A percentile compares a stretch with the other conserved stretches of the same genome.
phyloP scores from a whole-genome alignment of 2,888 invertebrate species.

The Zaprionus bogoriensis region DNA sequence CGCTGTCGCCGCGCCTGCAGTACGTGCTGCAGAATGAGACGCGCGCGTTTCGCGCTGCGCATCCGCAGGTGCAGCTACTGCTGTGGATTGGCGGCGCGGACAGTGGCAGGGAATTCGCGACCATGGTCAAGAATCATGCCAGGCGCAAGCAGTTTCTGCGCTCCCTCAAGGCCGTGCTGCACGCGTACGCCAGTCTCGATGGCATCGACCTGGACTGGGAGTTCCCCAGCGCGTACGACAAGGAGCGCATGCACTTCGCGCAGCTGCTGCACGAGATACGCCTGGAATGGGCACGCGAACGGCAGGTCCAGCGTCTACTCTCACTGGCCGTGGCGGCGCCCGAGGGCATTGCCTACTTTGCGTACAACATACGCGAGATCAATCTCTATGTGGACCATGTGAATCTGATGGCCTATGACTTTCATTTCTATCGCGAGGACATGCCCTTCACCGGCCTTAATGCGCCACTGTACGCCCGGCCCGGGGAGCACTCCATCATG shows the following conservation, averaged over 20 bases:
- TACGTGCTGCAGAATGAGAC: slow-evolving; percentile 72
- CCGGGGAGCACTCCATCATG: slow-evolving; percentile 86
- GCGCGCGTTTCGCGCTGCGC: slow-evolving; percentile 84
- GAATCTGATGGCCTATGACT: slow-evolving; percentile 96
- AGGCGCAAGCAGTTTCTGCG: slow-evolving; percentile 87
- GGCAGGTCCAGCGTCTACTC: slow-evolving; percentile 85
- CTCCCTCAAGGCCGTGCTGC: slow-evolving; percentile 83
- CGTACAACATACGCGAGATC: slow-evolving; percentile 91
- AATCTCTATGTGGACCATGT: slow-evolving; percentile 92
- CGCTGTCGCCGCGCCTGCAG: slow-evolving; percentile 83
- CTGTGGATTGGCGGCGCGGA: slow-evolving; percentile 88
- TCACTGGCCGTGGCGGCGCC: slow-evolving; percentile 92
- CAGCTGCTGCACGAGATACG: slow-evolving; percentile 89
- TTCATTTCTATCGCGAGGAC: slow-evolving; percentile 89
- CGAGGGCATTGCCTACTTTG: slow-evolving; percentile 87
- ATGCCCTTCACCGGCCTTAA: slow-evolving; percentile 94
- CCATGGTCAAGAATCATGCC: slow-evolving; percentile 88
- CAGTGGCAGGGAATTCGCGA: slow-evolving; percentile 87
- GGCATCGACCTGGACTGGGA: slow-evolving; percentile 91
- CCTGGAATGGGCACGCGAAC: slow-evolving; percentile 86
- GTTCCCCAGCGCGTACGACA: slow-evolving; percentile 88
- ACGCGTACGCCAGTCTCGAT: slow-evolving; percentile 72
- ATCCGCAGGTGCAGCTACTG: slow-evolving; percentile 89
- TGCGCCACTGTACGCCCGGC: slow-evolving; percentile 88
- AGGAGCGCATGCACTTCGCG: slow-evolving; percentile 89